Evolutionary conservation across 2,113 vertebrate genomes (phyloP), one percentile per base, ranked within the genome.

Genomic region (Cyanoderma ruficeps): DNA sequence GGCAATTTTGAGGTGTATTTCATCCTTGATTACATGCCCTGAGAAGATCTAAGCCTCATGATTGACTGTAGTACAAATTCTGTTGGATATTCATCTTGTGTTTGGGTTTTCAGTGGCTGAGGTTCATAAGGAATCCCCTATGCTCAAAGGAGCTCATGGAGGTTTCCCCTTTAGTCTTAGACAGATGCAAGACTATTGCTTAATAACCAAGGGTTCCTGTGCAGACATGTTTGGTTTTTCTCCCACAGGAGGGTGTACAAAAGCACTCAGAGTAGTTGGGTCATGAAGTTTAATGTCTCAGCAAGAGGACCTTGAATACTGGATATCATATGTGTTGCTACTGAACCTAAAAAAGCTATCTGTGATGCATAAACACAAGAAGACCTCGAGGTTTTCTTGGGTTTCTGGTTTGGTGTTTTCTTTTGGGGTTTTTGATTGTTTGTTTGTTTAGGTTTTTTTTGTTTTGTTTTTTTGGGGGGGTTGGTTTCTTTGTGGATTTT

Each of bases 301-400:
- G 35, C 23, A 72, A 72, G 63, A 70, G 39, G 13, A 83, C 39
- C 25, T 6, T 42, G 57, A 33, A 17, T 60, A 14, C 19, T 49
- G 50, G 16, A 22, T 44, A 6, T 35, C 13, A 23, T 39, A 30
- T 0, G 2, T 72, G 60, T n/a, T 80, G 42, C 35, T 77, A 14
- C 12, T 63, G 44, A 83, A 23, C 21, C 12, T 61, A 31, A 59
- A 72, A 83, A 67, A 65, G 5, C 17, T 52, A 11, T 90, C 69
- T 70, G 9, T 0, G 1, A 2, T 39, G 5, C 35, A 8, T 35
- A 57, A 77, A 35, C 33, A 42, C 27, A 14, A 59, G 27, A 15
- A 28, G 13, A 28, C 25, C 17, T 22, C 0, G 0, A 59, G 7
- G 7, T 25, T 82, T 49, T 69, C 28, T 65, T 72, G 1, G 11